Evolutionary conservation across 2,797 vertebrate genomes (phyloP).

Genomic region (Muscicapa comitata): DNA sequence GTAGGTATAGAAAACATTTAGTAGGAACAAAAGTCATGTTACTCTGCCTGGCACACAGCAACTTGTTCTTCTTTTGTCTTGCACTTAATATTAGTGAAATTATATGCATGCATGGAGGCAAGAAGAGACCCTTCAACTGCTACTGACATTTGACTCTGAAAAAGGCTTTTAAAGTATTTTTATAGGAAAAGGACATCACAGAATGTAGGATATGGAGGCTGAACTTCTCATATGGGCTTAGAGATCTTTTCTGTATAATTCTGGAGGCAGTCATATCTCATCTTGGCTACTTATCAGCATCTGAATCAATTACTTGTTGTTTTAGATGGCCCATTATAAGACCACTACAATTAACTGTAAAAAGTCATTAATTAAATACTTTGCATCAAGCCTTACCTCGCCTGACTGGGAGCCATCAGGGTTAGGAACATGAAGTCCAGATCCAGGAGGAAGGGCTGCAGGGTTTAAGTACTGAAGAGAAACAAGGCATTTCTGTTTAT

Average conservation of each 20-base stretch:
- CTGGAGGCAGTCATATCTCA: not conserved
- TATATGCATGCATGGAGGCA: slow-evolving; percentile 24
- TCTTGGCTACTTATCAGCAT: not conserved
- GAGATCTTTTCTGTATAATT: not conserved
- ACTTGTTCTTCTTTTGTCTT: not conserved
- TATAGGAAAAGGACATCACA: not conserved
- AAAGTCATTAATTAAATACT: not conserved
- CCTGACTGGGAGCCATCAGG: slow-evolving; percentile 81
- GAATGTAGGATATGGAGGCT: not conserved
- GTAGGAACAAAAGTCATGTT: slow-evolving; percentile 42
- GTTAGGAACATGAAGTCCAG: slow-evolving; percentile 74
- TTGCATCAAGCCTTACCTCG: slow-evolving; percentile 79
- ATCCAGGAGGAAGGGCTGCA: slow-evolving; percentile 74
- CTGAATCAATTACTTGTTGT: not conserved
- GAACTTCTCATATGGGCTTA: not conserved
- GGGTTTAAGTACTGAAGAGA: slow-evolving; percentile 81
- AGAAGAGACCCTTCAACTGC: not conserved
- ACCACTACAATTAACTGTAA: not conserved
- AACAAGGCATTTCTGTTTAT: not conserved
- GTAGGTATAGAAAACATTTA: slow-evolving; percentile 20
- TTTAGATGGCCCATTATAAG: not conserved
- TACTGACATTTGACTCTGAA: not conserved
- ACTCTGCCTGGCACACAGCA: slow-evolving; percentile 36
- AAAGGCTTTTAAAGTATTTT: not conserved
- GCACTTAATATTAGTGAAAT: slow-evolving; percentile 17